These are phyloP conservation scores for Orchesella cincta DNA, from an alignment of 1,140 invertebrate species.

Conservation along the genomic window DNA sequence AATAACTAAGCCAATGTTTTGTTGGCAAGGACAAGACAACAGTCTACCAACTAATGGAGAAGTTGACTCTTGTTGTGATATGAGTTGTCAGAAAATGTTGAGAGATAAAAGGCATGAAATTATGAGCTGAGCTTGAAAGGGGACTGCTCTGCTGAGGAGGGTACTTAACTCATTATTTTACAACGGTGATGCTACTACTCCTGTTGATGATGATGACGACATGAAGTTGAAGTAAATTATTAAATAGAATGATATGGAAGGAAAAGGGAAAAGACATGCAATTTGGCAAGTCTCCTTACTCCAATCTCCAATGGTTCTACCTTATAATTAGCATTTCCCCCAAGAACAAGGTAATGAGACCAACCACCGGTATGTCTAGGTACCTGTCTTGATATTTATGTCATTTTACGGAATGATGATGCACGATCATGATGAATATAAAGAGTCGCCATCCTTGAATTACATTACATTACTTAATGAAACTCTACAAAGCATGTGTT, in stretches of 20 bases:
- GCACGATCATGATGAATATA: not conserved
- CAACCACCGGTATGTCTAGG: not conserved
- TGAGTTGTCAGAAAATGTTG: not conserved
- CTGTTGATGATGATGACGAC: too few species aligned
- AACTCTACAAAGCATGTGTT: too few species aligned
- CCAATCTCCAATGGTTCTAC: not conserved
- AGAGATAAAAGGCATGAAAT: too few species aligned
- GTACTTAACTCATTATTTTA: not conserved
- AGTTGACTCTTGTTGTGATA: slow-evolving; percentile 3
- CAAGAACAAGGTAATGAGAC: slow-evolving; percentile 20
- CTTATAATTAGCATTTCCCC: slow-evolving; percentile 45
- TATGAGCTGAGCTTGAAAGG: too few species aligned
- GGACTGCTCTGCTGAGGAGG: too few species aligned
- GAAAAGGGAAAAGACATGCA: slow-evolving; percentile 39
- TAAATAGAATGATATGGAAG: slow-evolving; percentile 32
- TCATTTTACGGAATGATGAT: slow-evolving; percentile 12
- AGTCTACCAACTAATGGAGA: too few species aligned
- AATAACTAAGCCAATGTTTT: not conserved
- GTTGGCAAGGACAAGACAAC: too few species aligned
- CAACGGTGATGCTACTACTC: not conserved
- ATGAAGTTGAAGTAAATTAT: not conserved
- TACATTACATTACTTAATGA: not conserved
- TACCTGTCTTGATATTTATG: not conserved
- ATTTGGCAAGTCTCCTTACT: slow-evolving; percentile 44
- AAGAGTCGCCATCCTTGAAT: not conserved